These are phyloP conservation scores for Patagioenas fasciata DNA, from an alignment of 2,113 vertebrate genomes.

Conservation along the genomic window DNA sequence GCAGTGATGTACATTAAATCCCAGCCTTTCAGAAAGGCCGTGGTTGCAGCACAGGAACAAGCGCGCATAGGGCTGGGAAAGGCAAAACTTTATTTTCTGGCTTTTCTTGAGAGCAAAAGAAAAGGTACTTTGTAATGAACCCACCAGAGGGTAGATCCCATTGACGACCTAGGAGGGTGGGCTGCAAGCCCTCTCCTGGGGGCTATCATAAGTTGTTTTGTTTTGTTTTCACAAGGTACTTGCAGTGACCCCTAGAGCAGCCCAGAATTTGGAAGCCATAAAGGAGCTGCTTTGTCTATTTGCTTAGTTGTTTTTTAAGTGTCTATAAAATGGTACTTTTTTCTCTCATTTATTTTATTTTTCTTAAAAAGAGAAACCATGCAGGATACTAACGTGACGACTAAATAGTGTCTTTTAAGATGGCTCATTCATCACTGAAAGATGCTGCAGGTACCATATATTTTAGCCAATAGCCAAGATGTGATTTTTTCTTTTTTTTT, in stretches of 20 bases:
- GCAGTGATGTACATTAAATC: neutral
- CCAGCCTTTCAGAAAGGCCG: neutral
- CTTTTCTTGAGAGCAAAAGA: neutral
- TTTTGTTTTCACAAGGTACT: neutral
- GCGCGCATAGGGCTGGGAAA: neutral
- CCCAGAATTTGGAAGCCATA: neutral
- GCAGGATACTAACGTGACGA: neutral
- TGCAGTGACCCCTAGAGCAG: neutral
- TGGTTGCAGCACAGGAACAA: neutral
- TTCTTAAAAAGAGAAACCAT: neutral
- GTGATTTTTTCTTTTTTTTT: neutral
- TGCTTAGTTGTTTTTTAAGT: neutral
- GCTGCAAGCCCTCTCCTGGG: neutral
- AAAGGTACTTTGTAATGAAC: neutral
- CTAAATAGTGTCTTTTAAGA: neutral
- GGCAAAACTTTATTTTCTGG: neutral
- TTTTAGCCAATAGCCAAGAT: neutral
- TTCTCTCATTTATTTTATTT: neutral
- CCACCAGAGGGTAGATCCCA: neutral
- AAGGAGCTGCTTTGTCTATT: neutral
- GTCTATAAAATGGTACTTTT: neutral
- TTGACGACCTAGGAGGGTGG: neutral
- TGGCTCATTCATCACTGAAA: neutral
- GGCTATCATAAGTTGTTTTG: fast-evolving
- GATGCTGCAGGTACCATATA: neutral